These are phyloP conservation scores for Autographa gamma DNA, from an alignment of 2,888 invertebrate species.

Conservation along the genomic window DNA sequence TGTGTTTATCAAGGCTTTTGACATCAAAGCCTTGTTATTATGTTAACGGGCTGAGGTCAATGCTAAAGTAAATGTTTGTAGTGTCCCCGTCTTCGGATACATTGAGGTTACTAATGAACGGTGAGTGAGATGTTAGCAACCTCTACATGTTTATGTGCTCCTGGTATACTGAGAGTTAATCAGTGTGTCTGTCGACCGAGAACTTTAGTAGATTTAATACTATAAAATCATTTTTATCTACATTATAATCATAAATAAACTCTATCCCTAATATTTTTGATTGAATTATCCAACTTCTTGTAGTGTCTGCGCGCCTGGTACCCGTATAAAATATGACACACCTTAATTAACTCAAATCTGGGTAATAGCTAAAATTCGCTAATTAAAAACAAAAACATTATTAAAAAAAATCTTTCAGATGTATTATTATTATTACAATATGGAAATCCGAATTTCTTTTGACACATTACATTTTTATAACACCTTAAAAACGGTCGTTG, in stretches of 20 bases:
- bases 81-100: conserved; percentile 39
- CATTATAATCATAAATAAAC: too few relatives aligned
- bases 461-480: conserved; percentile 24
- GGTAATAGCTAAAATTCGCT: background rate
- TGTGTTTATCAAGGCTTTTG: conserved; percentile 48
- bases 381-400: background rate
- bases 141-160: conserved; percentile 20
- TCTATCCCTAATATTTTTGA: too few relatives aligned
- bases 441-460: conserved; percentile 12
- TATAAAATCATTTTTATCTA: too few relatives aligned
- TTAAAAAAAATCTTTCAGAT: background rate
- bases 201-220: too few relatives aligned
- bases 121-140: conserved; percentile 33
- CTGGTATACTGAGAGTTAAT: conserved; percentile 12
- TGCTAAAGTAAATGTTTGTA: conserved; percentile 54
- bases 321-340: too few relatives aligned
- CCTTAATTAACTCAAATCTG: too few relatives aligned
- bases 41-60: conserved; percentile 56
- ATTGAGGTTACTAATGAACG: conserved; percentile 58
- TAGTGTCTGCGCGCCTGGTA: too few relatives aligned
- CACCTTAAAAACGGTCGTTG: conserved; percentile 26
- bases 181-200: background rate
- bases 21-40: conserved; percentile 60
- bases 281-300: too few relatives aligned
- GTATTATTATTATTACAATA: conserved; percentile 2